Evolutionary conservation across 2,888 invertebrate genomes (phyloP), one percentile per base, ranked within the genome.

Genomic region (Mythimna vitellina): DNA sequence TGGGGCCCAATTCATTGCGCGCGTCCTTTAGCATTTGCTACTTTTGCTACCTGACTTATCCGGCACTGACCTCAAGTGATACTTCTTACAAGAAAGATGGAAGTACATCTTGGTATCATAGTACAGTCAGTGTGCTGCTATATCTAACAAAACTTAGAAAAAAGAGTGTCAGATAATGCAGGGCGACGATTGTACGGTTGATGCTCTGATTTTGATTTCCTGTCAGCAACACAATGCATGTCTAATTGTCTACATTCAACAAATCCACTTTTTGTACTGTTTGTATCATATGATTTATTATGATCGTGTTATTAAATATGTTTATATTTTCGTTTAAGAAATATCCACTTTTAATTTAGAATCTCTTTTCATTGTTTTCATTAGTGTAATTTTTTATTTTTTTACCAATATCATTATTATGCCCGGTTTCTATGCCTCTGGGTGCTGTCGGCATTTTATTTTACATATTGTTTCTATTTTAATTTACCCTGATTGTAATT

Each of bases 371-470:
- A 38, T 54, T 32, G 42, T 38, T 57, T 29, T 35, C 56, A 10
- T 46, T 67, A 25, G 10, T 73, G 42, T 67, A 35, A 29, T 12
- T 51, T 70, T 63, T 64, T 53, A 64, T 9, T 12, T 51, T 70
- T 63, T 64, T 53, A 64, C 10, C 61, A 74, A 72, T 79, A 66
- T 78, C 38, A 25, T 29, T 38, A 12, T 3, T 51, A 53, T 58
- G 10, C 58, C 46, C 46, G 22, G 32, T 66, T 67, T 76, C 35
- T 74, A 63, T 77, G 62, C 65, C 75, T 62, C 65, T 74, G 65
- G 89, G 90, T 92, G 91, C 91, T 91, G 86, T 83, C 76, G 65
- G 84, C 87, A 87, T 90, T 89, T 80, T 70, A 70, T 88, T 89
- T 79, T 73, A 67, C 80, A 75, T 75, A 63, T 70, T 73, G 72